Percentiles rank a stretch among this genome's conserved stretches.
These are phyloP conservation scores for Dermatophagoides farinae DNA, from an alignment of 1,140 invertebrate genomes.

Conservation along the genomic window DNA sequence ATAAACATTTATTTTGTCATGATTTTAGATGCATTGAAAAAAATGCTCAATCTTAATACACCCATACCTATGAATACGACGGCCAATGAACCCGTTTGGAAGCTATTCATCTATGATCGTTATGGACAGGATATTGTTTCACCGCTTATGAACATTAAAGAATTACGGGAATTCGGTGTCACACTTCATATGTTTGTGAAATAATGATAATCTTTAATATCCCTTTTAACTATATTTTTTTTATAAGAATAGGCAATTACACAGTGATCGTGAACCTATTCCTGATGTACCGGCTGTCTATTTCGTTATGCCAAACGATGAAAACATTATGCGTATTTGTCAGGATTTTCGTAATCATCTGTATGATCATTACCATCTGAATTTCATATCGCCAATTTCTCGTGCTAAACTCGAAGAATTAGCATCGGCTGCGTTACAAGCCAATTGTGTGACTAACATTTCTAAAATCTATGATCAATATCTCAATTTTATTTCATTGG, in stretches of 20 bases:
- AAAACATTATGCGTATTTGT: slow-evolving; percentile 81
- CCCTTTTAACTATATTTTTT: slow-evolving; percentile 4
- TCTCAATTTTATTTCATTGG: slow-evolving; percentile 91
- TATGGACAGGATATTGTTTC: slow-evolving; percentile 95
- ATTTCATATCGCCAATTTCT: slow-evolving; percentile 91
- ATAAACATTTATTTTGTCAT: background rate
- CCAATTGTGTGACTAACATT: slow-evolving; percentile 66
- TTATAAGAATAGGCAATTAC: slow-evolving; percentile 45
- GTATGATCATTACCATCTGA: slow-evolving; percentile 89
- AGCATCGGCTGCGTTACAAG: slow-evolving; percentile 67
- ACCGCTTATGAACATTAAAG: slow-evolving; percentile 82
- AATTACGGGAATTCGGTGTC: slow-evolving; percentile 81
- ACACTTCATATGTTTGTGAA: slow-evolving; percentile 77
- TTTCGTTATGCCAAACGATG: slow-evolving; percentile 90
- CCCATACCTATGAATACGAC: background rate
- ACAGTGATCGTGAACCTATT: slow-evolving; percentile 81
- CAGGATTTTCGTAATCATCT: slow-evolving; percentile 66
- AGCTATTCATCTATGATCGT: slow-evolving; percentile 77
- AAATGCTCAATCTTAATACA: slow-evolving; percentile 18
- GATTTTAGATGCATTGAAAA: slow-evolving; percentile 10
- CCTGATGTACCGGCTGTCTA: slow-evolving; percentile 97
- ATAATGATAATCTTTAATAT: background rate
- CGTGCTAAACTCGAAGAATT: slow-evolving; percentile 86
- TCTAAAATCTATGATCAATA: slow-evolving; percentile 94
- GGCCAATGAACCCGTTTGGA: slow-evolving; percentile 19